A percentile compares a stretch with the other conserved stretches of the same genome.
These are phyloP conservation scores for Pyrocephalus nanus DNA, from an alignment of 2,797 vertebrate species.

Conservation along the genomic window DNA sequence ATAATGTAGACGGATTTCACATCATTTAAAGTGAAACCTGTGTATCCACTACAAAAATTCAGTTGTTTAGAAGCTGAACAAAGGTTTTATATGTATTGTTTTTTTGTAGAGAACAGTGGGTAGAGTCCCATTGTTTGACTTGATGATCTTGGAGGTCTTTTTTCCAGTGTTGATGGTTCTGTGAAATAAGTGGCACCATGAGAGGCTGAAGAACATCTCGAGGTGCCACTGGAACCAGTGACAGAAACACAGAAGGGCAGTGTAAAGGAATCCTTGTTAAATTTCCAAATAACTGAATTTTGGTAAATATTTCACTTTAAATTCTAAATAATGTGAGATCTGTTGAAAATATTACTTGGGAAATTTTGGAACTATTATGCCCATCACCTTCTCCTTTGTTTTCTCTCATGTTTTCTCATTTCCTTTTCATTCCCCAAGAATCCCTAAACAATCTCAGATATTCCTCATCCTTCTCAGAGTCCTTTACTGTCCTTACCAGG, in stretches of 20 bases:
- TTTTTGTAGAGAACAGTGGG: not conserved
- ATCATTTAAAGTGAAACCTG: not conserved
- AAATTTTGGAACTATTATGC: not conserved
- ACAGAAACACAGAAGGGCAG: not conserved
- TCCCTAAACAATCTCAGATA: not conserved
- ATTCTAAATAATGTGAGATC: not conserved
- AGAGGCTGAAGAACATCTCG: not conserved
- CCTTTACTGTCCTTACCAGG: not conserved
- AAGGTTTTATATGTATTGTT: not conserved
- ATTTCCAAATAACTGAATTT: not conserved
- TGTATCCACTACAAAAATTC: not conserved
- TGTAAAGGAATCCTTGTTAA: not conserved
- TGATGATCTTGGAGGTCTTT: not conserved
- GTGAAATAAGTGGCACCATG: not conserved
- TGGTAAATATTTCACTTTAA: not conserved
- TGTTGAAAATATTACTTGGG: not conserved
- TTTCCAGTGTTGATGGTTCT: not conserved
- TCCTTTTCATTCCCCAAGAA: not conserved
- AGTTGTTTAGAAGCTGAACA: not conserved
- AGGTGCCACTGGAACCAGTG: too few species aligned
- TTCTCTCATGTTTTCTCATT: not conserved
- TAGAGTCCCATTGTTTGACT: not conserved
- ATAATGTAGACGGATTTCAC: not conserved
- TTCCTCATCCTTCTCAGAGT: not conserved
- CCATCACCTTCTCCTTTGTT: not conserved